Conservation (phyloP, 2,113 vertebrate genomes). For the Nestor notabilis region DNA sequence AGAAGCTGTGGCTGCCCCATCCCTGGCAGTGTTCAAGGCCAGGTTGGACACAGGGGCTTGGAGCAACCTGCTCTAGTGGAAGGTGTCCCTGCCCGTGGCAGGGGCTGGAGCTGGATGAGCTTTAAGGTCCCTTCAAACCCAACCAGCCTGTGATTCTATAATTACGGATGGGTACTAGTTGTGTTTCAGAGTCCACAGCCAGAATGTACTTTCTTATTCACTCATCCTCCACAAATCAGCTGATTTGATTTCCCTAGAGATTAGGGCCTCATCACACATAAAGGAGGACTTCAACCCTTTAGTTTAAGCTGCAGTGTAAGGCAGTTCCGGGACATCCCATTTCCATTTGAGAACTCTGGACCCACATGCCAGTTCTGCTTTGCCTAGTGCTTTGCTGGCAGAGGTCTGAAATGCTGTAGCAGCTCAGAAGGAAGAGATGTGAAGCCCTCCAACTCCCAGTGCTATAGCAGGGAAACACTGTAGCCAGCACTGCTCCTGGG, state of each 20-base stretch:
- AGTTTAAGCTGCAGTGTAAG: not conserved
- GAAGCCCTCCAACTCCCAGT: not conserved
- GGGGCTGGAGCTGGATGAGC: not conserved
- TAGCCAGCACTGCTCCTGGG: not conserved
- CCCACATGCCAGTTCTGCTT: accelerated
- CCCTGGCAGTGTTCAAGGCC: not conserved
- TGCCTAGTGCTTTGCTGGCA: not conserved
- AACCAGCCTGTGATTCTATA: not conserved
- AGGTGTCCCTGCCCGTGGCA: not conserved
- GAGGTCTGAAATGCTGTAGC: not conserved
- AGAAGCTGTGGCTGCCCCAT: not conserved
- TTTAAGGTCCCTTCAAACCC: not conserved
- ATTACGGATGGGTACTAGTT: accelerated
- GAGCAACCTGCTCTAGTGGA: not conserved
- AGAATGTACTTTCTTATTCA: not conserved
- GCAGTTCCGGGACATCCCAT: not conserved
- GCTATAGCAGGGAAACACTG: not conserved
- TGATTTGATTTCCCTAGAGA: not conserved
- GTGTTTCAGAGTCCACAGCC: not conserved
- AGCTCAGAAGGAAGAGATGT: not conserved
- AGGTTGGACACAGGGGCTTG: not conserved
- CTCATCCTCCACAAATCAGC: not conserved
- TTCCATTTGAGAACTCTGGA: not conserved
- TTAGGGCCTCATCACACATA: not conserved
- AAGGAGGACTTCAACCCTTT: not conserved